A percentile compares a stretch with the other conserved stretches of the same genome.
phyloP scores from a whole-genome alignment of 1,140 invertebrate species.

The Akabosia matsudoensis region DNA sequence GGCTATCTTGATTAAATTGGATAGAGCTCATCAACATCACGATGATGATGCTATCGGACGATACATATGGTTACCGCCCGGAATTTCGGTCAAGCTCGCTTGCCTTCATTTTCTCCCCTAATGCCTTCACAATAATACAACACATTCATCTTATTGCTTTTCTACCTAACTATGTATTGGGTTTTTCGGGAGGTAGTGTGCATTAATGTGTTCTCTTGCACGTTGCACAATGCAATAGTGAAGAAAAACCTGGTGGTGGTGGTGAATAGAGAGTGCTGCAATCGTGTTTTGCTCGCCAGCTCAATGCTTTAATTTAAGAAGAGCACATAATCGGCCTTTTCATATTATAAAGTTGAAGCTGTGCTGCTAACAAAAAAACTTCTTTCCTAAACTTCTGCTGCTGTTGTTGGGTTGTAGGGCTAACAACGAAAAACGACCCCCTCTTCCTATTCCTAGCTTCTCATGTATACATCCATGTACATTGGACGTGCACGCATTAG shows the following conservation, averaged over 20 bases:
- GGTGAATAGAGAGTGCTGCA: no score
- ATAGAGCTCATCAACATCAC: slow-evolving; percentile 22
- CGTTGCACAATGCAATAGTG: no score
- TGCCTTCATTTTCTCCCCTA: slow-evolving; percentile 24
- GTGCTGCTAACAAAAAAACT: neutral
- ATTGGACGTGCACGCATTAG: neutral
- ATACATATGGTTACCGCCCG: slow-evolving; percentile 13
- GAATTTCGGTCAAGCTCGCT: slow-evolving; percentile 17
- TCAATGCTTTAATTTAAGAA: slow-evolving; percentile 25
- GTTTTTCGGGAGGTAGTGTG: no score
- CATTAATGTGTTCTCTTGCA: no score
- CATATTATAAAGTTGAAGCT: no score
- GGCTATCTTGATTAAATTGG: slow-evolving; percentile 24
- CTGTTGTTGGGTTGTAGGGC: neutral
- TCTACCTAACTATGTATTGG: no score
- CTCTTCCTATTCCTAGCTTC: neutral
- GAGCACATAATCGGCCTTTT: no score
- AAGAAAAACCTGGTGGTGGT: no score
- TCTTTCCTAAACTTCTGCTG: neutral
- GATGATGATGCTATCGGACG: slow-evolving; percentile 12
- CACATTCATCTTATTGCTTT: no score
- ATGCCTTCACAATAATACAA: slow-evolving; percentile 11
- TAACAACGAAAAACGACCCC: neutral
- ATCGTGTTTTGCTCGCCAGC: no score
- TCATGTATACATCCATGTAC: neutral